Evolutionary conservation across 2,797 vertebrate species (phyloP), one percentile per base, ranked within the genome.

Genomic region (Pelodytes ibericus): DNA sequence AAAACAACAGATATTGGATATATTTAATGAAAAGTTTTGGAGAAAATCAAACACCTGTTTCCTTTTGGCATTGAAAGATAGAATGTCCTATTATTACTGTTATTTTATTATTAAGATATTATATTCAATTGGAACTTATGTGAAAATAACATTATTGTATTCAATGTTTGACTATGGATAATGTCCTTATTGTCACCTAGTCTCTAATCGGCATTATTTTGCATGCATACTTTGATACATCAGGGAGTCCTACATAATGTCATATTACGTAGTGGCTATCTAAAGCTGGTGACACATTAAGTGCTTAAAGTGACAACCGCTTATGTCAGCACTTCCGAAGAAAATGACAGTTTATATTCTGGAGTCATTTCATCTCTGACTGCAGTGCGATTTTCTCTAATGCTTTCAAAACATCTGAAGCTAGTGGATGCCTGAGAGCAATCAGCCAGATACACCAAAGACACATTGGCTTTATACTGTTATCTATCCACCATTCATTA

Each of bases 301-400:
- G 49, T 53, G 49, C 10, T 20, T 30, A 41, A 51, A 67, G 65
- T 39, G 33, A n/a, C 31, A 31, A 53, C 24, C 47, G 61, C 18
- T n/a, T 44, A 36, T 63, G 31, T 29, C n/a, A 78, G 29, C 33
- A 2, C 20, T 66, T 44, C 41, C 60, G 9, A 49, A 51, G 36
- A 41, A 60, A 39, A 62, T 41, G 30, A 78, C 41, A 51, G 64
- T n/a, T 60, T 22, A 3, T 53, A 26, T 58, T 8, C 20, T 47
- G 57, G 30, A 53, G 61, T 30, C 39, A 31, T 36, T 20, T 13
- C 31, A 56, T 67, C 39, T 49, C 20, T 75, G 25, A 60, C 73
- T 66, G 69, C 61, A 61, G 51, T 67, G 67, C 22, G 49, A 65
- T 70, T 36, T 53, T 29, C 66, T 22, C 15, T 36, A 27, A 20